These are phyloP conservation scores for Zaprionus bogoriensis DNA, from an alignment of 2,888 invertebrate species.

Conservation along the genomic window DNA sequence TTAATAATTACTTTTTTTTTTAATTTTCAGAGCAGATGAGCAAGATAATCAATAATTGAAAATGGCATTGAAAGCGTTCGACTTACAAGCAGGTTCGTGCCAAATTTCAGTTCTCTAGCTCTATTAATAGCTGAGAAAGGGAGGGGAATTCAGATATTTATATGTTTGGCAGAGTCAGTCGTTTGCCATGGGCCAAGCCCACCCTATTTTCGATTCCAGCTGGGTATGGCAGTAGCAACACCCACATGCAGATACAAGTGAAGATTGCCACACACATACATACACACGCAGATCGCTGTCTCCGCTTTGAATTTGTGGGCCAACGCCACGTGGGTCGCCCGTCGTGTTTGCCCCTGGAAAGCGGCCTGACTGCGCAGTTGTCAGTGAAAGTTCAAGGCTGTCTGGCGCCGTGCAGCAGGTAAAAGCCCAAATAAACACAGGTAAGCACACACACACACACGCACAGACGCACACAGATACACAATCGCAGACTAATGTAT, in stretches of 20 bases:
- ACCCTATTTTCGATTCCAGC: no score
- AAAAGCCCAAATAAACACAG: conserved; percentile 20
- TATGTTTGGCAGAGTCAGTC: no score
- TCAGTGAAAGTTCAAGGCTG: conserved; percentile 71
- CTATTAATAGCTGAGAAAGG: no score
- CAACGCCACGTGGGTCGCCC: conserved; percentile 57
- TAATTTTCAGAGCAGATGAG: no score
- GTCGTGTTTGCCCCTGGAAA: conserved; percentile 41
- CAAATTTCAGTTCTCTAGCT: neutral
- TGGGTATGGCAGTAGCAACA: neutral
- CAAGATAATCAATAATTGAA: no score
- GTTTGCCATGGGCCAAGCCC: no score
- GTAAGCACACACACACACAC: conserved; percentile 1
- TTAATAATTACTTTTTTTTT: no score
- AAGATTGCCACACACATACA: neutral
- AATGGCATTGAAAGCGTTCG: no score
- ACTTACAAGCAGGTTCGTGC: neutral
- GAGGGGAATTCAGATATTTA: no score
- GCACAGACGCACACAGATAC: conserved; percentile 4
- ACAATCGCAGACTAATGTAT: conserved; percentile 2
- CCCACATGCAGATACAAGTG: neutral
- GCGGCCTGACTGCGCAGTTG: conserved; percentile 21
- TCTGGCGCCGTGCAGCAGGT: conserved; percentile 27
- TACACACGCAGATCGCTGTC: neutral
- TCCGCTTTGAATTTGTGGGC: conserved; percentile 30